Percentiles rank a stretch among this genome's conserved stretches.
phyloP scores from a whole-genome alignment of 2,113 vertebrate genomes.

The Anas platyrhynchos region DNA sequence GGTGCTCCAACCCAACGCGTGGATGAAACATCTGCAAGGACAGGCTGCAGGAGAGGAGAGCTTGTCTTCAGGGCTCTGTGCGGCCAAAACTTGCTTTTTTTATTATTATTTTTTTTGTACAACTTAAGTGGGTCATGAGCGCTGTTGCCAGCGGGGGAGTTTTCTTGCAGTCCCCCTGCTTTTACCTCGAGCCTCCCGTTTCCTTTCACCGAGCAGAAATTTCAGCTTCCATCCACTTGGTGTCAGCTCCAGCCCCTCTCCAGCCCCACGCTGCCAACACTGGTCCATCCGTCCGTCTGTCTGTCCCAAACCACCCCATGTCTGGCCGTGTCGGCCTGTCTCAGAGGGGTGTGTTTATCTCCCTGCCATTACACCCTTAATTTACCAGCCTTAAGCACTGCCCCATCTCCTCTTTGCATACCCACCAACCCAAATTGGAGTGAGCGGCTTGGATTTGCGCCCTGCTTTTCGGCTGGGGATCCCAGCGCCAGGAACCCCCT shows the following conservation, averaged over 20 bases:
- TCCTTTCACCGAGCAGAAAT: neutral
- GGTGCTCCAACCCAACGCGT: neutral
- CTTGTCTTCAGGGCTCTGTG: neutral
- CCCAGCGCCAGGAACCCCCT: fast-evolving
- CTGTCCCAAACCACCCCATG: neutral
- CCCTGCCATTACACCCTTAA: neutral
- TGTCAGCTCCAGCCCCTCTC: slow-evolving; percentile 5
- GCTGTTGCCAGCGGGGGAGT: neutral
- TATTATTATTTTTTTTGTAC: neutral
- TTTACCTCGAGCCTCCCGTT: neutral
- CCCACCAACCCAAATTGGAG: neutral
- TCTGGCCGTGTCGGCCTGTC: fast-evolving
- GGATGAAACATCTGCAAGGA: neutral
- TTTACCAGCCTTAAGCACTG: neutral
- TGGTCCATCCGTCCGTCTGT: neutral
- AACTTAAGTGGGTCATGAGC: neutral
- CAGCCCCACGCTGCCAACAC: neutral
- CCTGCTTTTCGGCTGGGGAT: neutral
- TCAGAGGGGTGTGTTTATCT: neutral
- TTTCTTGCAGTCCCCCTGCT: fast-evolving
- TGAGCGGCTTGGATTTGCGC: neutral
- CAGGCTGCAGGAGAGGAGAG: neutral
- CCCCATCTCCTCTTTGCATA: neutral
- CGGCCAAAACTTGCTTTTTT: neutral
- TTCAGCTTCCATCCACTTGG: neutral